Evolutionary conservation across 2,113 vertebrate genomes (phyloP), one percentile per base, ranked within the genome.

Genomic region (Ctenodactylus gundi): DNA sequence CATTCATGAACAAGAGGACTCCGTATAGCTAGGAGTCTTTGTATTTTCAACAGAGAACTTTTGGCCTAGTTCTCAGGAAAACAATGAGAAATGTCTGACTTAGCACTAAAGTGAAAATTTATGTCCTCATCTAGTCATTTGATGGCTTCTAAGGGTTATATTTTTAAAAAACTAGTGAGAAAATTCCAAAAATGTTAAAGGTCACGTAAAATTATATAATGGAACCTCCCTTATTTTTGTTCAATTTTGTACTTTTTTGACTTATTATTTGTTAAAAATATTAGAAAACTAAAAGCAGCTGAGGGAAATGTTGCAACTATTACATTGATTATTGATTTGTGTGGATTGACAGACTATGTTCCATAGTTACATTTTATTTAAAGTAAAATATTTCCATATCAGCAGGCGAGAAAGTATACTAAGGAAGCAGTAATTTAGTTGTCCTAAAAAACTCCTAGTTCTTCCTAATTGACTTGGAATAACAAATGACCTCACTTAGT

Each of bases 181-280:
- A 92, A 75, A 75, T 60, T 84, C 85, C 57, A 62, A 57, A 83
- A 70, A 62, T 84, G 51, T 85, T 95, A 65, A 72, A 86, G 51
- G 5, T 29, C 34, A 49, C 27, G 34, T 46, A 46, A 94, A 90
- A 65, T 29, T 65, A 10, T 89, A 49, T 85, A 77, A 55, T 53
- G 44, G 15, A n/a, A 51, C 7, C 20, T 49, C 64, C 11, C 7
- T 86, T 82, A 73, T 39, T 87, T 78, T 72, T 88, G 39, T 73
- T 67, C 18, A 41, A 27, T 70, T 62, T 82, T 76, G 1, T 39
- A 39, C 76, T 85, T 88, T 83, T 34, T 76, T 78, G 9, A n/a
- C 39, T 90, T 18, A 20, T 67, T 90, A 93, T 90, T 68, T 82
- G 23, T 29, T 31, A 86, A 39, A 9, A 55, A 73, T 23, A 82